Evolutionary conservation across 1,140 invertebrate genomes (phyloP), one percentile per base, ranked within the genome.

Genomic region (Luehdorfia chinensis): DNA sequence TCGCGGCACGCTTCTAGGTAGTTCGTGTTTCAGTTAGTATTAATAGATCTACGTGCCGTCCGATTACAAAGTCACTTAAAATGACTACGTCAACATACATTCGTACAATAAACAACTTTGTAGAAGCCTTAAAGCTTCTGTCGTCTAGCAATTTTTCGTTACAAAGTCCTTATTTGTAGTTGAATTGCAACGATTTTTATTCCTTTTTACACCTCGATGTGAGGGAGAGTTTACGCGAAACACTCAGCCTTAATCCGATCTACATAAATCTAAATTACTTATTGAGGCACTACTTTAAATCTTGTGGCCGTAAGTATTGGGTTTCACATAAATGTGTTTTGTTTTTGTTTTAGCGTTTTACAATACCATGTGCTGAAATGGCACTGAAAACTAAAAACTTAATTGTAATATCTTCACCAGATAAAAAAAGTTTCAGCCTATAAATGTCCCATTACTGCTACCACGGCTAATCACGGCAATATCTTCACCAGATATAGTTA

Each of bases 261-360:
- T 50, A 30, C 53, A 55, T 55, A 55, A 44, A 55, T 55, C 50
- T 50, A 44, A 50, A 55, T 50, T 44, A 44, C 47, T 55, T 50
- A 55, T 50, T 55, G 47, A 16, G 19, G n/a, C 5, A 41, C 21
- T 11, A 43, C 39, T 43, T 43, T 28, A 43, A 43, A 43, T 28
- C 39, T 28, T 30, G 39, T 12, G 39, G 39, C 27, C 9, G 39
- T 27, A 16, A 43, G 27, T 43, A 43, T 30, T 16, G 39, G 25
- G 9, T 30, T 41, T 16, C 11, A 27, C 12, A 41, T 41, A 28
- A 11, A 27, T 41, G 27, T 41, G 8, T 21, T n/a, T n/a, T n/a
- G n/a, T n/a, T n/a, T n/a, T n/a, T n/a, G n/a, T n/a, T n/a, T n/a
- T n/a, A n/a, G n/a, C n/a, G n/a, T n/a, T n/a, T n/a, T n/a, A n/a